Evolutionary conservation across 2,888 invertebrate species (phyloP).

Genomic region (Caenorhabditis becei): DNA sequence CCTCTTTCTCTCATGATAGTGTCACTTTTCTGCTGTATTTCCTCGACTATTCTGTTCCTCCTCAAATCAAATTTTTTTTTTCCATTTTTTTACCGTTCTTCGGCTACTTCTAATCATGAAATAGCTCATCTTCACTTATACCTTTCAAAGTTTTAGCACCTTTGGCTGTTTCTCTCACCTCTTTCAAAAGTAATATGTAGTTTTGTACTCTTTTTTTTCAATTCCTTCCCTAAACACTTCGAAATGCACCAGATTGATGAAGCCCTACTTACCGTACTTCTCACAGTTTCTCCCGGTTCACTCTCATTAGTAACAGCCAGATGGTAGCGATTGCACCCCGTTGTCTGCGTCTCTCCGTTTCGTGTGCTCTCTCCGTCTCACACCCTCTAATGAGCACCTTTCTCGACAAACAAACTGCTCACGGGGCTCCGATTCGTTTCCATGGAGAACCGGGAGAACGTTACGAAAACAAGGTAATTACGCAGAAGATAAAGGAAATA

Average conservation of each 20-base stretch:
- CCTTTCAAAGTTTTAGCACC: no score
- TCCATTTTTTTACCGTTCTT: no score
- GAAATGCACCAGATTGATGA: no score
- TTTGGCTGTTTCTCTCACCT: no score
- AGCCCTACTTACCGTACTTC: no score
- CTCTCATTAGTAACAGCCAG: slow-evolving; percentile 10
- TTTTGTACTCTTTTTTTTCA: no score
- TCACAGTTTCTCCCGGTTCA: neutral
- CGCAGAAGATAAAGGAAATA: neutral
- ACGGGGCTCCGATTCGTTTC: neutral
- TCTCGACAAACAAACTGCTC: slow-evolving; percentile 33
- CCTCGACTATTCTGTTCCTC: no score
- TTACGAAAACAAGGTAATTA: slow-evolving; percentile 19
- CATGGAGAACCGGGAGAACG: neutral
- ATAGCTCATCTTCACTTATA: no score
- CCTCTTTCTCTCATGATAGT: neutral
- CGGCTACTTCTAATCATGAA: no score
- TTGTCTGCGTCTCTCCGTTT: neutral
- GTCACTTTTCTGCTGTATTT: no score
- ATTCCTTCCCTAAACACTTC: neutral
- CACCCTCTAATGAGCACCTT: slow-evolving; percentile 32
- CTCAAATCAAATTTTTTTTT: no score
- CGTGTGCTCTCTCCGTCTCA: neutral
- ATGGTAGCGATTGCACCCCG: slow-evolving; percentile 11
- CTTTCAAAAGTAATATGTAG: no score